phyloP scores from a whole-genome alignment of 2,888 invertebrate species.

The Erebia ligea region DNA sequence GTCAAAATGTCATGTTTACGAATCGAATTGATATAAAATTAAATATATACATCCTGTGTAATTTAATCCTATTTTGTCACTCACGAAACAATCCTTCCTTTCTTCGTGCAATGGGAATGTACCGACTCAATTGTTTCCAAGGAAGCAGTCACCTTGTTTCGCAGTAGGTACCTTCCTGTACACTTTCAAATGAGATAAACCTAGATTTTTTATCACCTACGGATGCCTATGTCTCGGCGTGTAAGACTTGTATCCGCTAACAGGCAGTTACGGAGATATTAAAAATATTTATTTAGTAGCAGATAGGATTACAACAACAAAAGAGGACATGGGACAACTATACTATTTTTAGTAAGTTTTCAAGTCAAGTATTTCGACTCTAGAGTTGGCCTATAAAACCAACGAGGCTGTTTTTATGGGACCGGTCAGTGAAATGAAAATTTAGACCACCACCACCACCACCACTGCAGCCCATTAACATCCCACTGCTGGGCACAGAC shows the following conservation, averaged over 20 bases:
- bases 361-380: too few species aligned
- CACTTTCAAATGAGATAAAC: slow-evolving; percentile 10
- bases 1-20: not conserved
- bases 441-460: too few species aligned
- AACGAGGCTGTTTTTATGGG: too few species aligned
- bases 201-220: slow-evolving; percentile 21
- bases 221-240: slow-evolving; percentile 18
- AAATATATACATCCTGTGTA: not conserved
- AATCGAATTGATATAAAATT: not conserved
- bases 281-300: not conserved
- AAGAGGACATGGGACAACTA: not conserved
- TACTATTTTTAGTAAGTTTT: too few species aligned
- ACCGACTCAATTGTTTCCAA: slow-evolving; percentile 3
- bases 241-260: slow-evolving; percentile 7
- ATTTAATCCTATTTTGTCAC: slow-evolving; percentile 4
- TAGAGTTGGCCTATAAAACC: too few species aligned
- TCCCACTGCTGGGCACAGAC: too few species aligned
- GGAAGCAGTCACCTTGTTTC: slow-evolving; percentile 24
- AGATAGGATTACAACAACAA: not conserved
- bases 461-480: too few species aligned
- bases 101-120: not conserved
- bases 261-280: not conserved
- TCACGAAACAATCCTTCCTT: not conserved
- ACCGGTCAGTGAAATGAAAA: too few species aligned
- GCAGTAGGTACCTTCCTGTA: slow-evolving; percentile 7